Base-by-base conservation (phyloP, 2,797 vertebrate genomes). In the Manis javanica region DNA sequence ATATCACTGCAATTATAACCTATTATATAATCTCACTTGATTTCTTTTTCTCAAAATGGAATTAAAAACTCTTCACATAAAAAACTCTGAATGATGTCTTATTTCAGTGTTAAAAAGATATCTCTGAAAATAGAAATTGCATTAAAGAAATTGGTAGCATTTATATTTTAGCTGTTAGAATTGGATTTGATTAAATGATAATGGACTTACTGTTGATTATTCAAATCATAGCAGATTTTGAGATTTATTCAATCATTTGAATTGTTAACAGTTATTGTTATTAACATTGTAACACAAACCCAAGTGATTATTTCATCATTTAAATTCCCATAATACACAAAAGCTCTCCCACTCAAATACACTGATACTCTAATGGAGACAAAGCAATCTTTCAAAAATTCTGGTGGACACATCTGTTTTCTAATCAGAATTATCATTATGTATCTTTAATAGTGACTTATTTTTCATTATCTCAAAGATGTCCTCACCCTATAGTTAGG, bases 381-480 rank as follows among this genome's bases (percentile, higher is more conserved):
- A 97, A 98, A 98, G 0, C 8, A 98, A 68, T 85, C 14, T 94
- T 53, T 98, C 59, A 92, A 59, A 97, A 98, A 87, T 96, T 92
- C 74, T 96, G 97, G 95, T 94, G 24, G 49, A 68, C 16, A 75
- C 0, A 79, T 96, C 97, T 94, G 31, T 95, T 97, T 98, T 91
- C 61, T 90, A 92, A 96, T 89, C 69, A 94, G 39, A 94, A 74
- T 6, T 66, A 34, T 97, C 46, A 91, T 93, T 95, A 72, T 91
- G 21, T 87, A 51, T 82, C 87, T 97, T 98, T 98, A 97, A 97
- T 95, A 98, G 68, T 96, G 37, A 98, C 97, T 96, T 97, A 91
- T 97, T 97, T 96, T 97, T 97, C 68, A 96, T 59, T 77, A 93
- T 91, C 90, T 34, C 9, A 95, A 53, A 90, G 74, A 97, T 97